phyloP scores from a whole-genome alignment of 2,888 invertebrate species.

The Tiliacea aurago region DNA sequence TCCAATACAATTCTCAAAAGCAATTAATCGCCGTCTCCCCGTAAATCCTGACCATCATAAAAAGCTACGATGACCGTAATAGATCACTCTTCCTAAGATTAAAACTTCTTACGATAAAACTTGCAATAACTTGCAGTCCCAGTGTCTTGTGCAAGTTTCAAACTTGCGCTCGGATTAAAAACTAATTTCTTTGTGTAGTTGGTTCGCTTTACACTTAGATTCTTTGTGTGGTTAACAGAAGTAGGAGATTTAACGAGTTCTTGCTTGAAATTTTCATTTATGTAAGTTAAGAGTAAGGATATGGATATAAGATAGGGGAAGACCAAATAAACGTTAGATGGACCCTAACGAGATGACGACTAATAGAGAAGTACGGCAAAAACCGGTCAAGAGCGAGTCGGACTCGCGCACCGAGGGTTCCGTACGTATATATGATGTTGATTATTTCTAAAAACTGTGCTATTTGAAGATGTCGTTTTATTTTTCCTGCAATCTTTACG shows the following conservation, averaged over 20 bases:
- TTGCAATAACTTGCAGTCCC: conserved; percentile 45
- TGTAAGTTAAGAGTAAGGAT: neutral
- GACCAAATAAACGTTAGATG: neutral
- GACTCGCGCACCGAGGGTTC: too few species aligned
- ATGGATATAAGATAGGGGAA: neutral
- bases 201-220: conserved; percentile 34
- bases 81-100: conserved; percentile 52
- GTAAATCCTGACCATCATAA: conserved; percentile 39
- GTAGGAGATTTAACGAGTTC: conserved; percentile 37
- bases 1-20: conserved; percentile 20
- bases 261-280: neutral
- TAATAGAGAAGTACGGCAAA: too few species aligned
- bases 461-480: too few species aligned
- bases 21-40: conserved; percentile 28
- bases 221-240: conserved; percentile 46
- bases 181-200: conserved; percentile 61
- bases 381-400: too few species aligned
- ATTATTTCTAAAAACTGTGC: too few species aligned
- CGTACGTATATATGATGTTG: too few species aligned
- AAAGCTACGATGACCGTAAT: conserved; percentile 46
- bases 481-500: too few species aligned
- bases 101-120: conserved; percentile 59
- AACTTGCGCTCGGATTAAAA: conserved; percentile 61
- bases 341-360: neutral
- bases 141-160: conserved; percentile 47